These are phyloP conservation scores for human (Homo sapiens) DNA, from an alignment of 2,113 vertebrate genomes.

Conservation along the genomic window GRCh38 chr5:90437501-90438000, in stretches of 20 bases:
- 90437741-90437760: background rate
- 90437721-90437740: background rate
- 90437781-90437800: background rate
- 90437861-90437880: background rate
- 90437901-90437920: background rate
- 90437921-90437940: conserved; percentile 37
- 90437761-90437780: background rate
- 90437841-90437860: conserved; percentile 21
- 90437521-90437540: background rate
- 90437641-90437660: background rate
- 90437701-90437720: background rate
- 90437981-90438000: background rate
- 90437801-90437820: conserved; percentile 11
- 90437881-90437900: conserved; percentile 18
- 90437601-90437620: background rate
- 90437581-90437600: background rate
- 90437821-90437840: background rate
- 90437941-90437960: conserved; percentile 46
- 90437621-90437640: background rate
- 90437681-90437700: background rate
- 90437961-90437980: conserved; percentile 7
- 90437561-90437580: conserved; percentile 1
- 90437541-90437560: conserved; percentile 41
- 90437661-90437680: background rate
- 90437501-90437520: background rate